Percentiles rank a stretch among this genome's conserved stretches.
phyloP scores from a whole-genome alignment of 2,113 vertebrate species.

The Lophura nycthemera region DNA sequence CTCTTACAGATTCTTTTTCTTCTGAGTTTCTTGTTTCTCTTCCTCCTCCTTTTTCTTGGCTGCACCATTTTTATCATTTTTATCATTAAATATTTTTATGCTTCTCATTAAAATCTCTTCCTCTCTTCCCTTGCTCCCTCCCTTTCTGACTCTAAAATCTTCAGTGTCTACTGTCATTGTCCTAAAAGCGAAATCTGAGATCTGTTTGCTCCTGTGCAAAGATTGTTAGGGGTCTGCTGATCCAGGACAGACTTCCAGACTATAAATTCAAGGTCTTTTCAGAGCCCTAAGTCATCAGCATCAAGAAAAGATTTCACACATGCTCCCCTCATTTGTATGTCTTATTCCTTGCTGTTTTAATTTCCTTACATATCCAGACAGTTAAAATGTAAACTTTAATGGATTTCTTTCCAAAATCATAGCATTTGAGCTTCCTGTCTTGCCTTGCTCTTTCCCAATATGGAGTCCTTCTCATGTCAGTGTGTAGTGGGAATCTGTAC shows the following conservation, averaged over 20 bases:
- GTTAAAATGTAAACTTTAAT: not conserved
- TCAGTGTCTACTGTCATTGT: not conserved
- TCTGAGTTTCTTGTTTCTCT: not conserved
- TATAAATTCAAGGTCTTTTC: not conserved
- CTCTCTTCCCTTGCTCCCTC: not conserved
- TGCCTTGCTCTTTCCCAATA: not conserved
- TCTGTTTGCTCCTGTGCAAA: not conserved
- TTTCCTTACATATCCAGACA: not conserved
- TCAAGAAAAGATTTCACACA: not conserved
- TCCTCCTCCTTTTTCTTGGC: not conserved
- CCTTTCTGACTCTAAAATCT: not conserved
- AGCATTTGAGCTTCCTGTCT: not conserved
- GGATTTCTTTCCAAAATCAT: not conserved
- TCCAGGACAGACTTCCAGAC: not conserved
- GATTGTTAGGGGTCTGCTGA: not conserved
- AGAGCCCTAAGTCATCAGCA: not conserved
- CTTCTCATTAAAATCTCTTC: not conserved
- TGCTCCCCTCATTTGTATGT: not conserved
- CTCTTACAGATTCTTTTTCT: not conserved
- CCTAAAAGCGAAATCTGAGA: not conserved
- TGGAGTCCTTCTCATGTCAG: rapidly evolving
- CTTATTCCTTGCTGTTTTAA: not conserved
- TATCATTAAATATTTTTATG: not conserved
- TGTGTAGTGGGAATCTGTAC: not conserved
- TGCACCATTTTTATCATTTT: not conserved